phyloP scores from a whole-genome alignment of 2,113 vertebrate species.

The Halichoerus grypus region DNA sequence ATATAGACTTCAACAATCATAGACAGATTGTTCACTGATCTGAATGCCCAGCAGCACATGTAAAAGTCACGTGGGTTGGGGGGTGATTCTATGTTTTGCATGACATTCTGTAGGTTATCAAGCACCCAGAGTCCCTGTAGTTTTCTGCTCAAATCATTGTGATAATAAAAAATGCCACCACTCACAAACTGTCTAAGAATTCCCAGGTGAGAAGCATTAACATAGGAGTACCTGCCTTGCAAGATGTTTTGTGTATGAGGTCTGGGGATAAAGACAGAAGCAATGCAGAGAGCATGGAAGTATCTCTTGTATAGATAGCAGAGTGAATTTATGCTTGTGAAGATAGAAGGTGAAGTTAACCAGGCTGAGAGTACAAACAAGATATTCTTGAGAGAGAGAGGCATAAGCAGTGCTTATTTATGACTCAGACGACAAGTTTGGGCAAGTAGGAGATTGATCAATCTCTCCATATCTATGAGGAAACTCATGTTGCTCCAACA shows the following conservation, averaged over 20 bases:
- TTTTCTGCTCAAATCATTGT: background rate
- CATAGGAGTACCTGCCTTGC: background rate
- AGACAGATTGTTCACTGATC: background rate
- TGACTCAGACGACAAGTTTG: background rate
- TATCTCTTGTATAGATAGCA: background rate
- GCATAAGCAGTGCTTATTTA: background rate
- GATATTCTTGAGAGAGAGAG: background rate
- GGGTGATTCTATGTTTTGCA: background rate
- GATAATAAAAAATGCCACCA: background rate
- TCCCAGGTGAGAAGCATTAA: background rate
- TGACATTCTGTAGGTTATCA: background rate
- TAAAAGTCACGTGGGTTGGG: background rate
- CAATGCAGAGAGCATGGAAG: rapidly evolving
- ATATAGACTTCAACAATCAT: background rate
- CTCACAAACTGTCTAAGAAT: background rate
- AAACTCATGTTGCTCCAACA: background rate
- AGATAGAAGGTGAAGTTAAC: background rate
- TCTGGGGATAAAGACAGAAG: background rate
- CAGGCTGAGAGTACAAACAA: background rate
- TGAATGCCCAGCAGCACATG: background rate
- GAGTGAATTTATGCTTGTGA: background rate
- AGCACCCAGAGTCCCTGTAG: no score
- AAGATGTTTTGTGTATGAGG: background rate
- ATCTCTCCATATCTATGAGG: background rate
- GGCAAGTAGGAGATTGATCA: background rate